These are phyloP conservation scores for Syndactyla subalaris DNA, from an alignment of 2,797 vertebrate genomes.

Conservation along the genomic window DNA sequence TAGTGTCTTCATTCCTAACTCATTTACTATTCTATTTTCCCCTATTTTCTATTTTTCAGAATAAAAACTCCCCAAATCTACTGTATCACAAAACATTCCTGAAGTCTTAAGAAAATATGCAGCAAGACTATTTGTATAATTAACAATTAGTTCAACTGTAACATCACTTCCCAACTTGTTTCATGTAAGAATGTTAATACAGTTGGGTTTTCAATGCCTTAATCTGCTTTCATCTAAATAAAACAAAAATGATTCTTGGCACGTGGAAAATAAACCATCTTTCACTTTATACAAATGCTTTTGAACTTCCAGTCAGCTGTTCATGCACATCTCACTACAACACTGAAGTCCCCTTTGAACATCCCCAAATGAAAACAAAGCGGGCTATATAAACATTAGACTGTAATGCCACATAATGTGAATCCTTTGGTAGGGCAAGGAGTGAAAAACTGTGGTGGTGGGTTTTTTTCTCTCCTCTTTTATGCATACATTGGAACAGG, in stretches of 20 bases:
- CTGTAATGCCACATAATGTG: neutral
- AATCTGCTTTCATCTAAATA: conserved; percentile 63
- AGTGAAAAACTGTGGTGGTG: neutral
- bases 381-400: neutral
- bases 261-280: conserved; percentile 30
- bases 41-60: neutral
- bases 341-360: conserved; percentile 17
- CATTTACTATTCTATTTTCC: neutral
- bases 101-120: conserved; percentile 29
- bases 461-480: neutral
- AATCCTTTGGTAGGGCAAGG: neutral
- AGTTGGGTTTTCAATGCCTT: conserved; percentile 52
- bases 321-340: conserved; percentile 12
- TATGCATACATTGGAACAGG: neutral
- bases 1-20: conserved; percentile 32
- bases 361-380: conserved; percentile 31
- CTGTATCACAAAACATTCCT: conserved; percentile 4
- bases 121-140: conserved; percentile 20
- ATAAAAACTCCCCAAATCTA: neutral
- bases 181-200: conserved; percentile 32
- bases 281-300: conserved; percentile 1
- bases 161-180: conserved; percentile 18
- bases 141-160: conserved; percentile 44
- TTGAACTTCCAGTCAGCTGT: conserved; percentile 26
- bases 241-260: conserved; percentile 54